Base-by-base conservation (phyloP, 2,113 vertebrate genomes). In the Ictalurus punctatus region DNA sequence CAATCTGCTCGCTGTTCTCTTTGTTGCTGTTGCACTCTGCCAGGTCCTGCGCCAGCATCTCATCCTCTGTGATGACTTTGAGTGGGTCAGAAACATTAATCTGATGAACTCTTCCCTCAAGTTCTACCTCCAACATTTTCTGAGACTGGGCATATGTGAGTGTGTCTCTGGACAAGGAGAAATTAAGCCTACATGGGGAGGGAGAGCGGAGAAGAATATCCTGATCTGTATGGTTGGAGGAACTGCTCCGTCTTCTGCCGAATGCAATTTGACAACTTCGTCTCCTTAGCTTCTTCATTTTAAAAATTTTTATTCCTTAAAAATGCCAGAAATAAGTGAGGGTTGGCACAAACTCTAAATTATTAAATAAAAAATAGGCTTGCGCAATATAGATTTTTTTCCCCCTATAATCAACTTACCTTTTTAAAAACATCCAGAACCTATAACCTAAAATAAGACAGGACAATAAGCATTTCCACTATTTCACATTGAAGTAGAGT, bases 1-100 rank as follows among this genome's bases (percentile, higher is more conserved):
- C 95, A 44, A 96, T 97, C 90, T 98, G 97, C 91, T 99, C 97
- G 0, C 97, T 99, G 94, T 99, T 99, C 89, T 99, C 98, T 91
- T 99, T 99, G 96, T 99, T 99, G 93, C 98, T 99, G 92, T 99
- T 99, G 95, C 98, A 99, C 92, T 99, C 98, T 0, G 95, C 97
- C 89, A 99, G 97, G 91, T 99, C 98, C 95, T 99, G 97, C 74
- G 98, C 98, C 0, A 97, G 97, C 95, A 99, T 95, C 91, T 99
- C 98, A 0, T 99, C 98, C 90, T 99, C 98, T 0, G 98, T 99
- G 87, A 99, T 97, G 89, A 99, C 96, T 0, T 97, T 97, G 27
- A 99, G 94, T 10, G 96, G 96, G 89, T 99, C 98, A 0, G 96
- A 97, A 94, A 99, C 98, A 95, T 97, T 98, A 92, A 99, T 99